phyloP scores from a whole-genome alignment of 2,113 vertebrate species.

The Lasiurus cinereus region DNA sequence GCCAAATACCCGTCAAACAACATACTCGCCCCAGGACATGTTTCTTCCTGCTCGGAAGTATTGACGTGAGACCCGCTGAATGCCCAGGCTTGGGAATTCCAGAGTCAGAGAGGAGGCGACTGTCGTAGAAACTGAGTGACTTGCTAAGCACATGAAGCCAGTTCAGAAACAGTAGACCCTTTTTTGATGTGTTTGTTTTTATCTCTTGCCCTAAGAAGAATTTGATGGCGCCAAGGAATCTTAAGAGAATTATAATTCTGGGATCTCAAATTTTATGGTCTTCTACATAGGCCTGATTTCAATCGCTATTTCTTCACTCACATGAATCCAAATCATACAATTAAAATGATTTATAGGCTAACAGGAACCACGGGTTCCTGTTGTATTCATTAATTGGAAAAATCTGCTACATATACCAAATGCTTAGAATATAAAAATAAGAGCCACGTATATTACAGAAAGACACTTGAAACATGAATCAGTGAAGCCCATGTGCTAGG shows the following conservation, averaged over 20 bases:
- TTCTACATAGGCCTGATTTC: slow-evolving; percentile 35
- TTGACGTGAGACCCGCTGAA: neutral
- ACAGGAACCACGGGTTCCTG: neutral
- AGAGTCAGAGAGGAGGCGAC: neutral
- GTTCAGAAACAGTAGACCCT: neutral
- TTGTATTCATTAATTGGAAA: slow-evolving; percentile 35
- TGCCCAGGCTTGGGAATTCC: neutral
- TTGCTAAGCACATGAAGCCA: slow-evolving; percentile 17
- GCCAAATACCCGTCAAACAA: neutral
- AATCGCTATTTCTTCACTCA: neutral
- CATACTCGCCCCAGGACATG: neutral
- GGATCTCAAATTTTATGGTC: neutral
- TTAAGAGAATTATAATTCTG: slow-evolving; percentile 39
- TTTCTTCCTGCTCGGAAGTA: neutral
- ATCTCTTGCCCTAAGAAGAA: neutral
- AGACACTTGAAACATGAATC: neutral
- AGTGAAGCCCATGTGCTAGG: neutral
- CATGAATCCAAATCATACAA: slow-evolving; percentile 41
- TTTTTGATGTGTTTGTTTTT: slow-evolving; percentile 8
- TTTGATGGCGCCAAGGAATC: neutral
- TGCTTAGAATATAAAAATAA: slow-evolving; percentile 38
- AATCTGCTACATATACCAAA: neutral
- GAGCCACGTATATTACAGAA: neutral
- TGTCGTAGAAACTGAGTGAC: neutral
- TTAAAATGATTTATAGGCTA: slow-evolving; percentile 56